These are phyloP conservation scores for Crotalus horridus DNA, from an alignment of 2,113 vertebrate species.

Conservation along the genomic window DNA sequence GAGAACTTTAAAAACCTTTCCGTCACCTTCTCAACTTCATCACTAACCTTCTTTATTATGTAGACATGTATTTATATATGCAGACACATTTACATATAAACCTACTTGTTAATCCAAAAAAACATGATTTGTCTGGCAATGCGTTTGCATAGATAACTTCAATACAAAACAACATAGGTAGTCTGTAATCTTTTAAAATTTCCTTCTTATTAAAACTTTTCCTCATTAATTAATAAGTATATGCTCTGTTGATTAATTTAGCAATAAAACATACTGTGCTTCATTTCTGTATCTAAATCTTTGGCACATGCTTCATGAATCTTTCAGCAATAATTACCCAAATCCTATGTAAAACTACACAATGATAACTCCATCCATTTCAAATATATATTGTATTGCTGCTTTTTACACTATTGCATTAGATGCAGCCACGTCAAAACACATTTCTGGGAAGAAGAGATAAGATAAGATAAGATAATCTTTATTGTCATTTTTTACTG, in stretches of 20 bases:
- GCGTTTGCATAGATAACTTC: not conserved
- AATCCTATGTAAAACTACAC: not conserved
- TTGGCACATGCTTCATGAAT: not conserved
- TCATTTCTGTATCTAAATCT: not conserved
- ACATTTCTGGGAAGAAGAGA: not conserved
- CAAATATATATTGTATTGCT: not conserved
- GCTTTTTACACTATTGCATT: not conserved
- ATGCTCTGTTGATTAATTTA: not conserved
- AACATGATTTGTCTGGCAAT: not conserved
- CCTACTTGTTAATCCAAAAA: not conserved
- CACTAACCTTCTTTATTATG: not conserved
- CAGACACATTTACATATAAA: not conserved
- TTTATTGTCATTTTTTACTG: too few species aligned
- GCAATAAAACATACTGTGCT: not conserved
- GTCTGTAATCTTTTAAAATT: not conserved
- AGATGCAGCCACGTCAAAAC: not conserved
- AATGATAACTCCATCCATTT: not conserved
- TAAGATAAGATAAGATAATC: too few species aligned
- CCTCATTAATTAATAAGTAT: not conserved
- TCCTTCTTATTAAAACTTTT: not conserved
- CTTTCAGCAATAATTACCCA: not conserved
- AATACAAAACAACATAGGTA: not conserved
- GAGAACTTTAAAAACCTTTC: not conserved
- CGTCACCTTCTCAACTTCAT: not conserved
- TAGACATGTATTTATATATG: not conserved